phyloP scores from a whole-genome alignment of 1,140 invertebrate genomes.

The Stegodyphus dumicola region DNA sequence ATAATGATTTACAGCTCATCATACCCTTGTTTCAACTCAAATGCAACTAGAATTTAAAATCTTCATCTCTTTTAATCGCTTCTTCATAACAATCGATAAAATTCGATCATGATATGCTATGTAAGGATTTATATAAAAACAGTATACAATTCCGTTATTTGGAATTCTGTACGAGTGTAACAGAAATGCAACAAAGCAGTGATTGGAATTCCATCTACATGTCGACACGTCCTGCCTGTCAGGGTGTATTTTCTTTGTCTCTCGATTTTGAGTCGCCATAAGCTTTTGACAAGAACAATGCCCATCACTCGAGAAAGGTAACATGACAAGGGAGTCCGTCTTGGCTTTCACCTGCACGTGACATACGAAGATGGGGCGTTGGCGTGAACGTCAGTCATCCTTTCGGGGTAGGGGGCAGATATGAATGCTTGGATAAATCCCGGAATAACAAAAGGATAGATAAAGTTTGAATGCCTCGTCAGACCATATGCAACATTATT shows the following conservation, averaged over 20 bases:
- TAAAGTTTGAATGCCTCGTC: too few species aligned
- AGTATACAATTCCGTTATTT: too few species aligned
- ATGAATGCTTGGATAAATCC: slow-evolving; percentile 34
- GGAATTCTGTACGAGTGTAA: too few species aligned
- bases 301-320: slow-evolving; percentile 10
- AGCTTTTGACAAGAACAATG: slow-evolving; percentile 49
- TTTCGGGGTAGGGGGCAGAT: slow-evolving; percentile 18
- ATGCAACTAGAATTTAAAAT: too few species aligned
- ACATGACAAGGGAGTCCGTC: slow-evolving; percentile 33
- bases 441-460: slow-evolving; percentile 16
- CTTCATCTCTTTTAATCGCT: too few species aligned
- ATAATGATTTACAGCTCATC: too few species aligned
- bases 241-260: slow-evolving; percentile 22
- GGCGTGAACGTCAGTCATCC: slow-evolving; percentile 23
- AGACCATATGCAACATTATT: not conserved
- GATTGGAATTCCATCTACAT: too few species aligned
- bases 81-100: too few species aligned
- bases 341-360: slow-evolving; percentile 44
- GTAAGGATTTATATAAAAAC: too few species aligned
- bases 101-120: too few species aligned
- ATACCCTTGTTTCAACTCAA: too few species aligned
- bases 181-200: too few species aligned
- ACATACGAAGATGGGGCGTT: slow-evolving; percentile 33
- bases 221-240: not conserved
- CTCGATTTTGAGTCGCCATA: slow-evolving; percentile 41